A percentile compares a stretch with the other conserved stretches of the same genome.
These are phyloP conservation scores for Patella ulyssiponensis DNA, from an alignment of 2,888 invertebrate species.

Conservation along the genomic window DNA sequence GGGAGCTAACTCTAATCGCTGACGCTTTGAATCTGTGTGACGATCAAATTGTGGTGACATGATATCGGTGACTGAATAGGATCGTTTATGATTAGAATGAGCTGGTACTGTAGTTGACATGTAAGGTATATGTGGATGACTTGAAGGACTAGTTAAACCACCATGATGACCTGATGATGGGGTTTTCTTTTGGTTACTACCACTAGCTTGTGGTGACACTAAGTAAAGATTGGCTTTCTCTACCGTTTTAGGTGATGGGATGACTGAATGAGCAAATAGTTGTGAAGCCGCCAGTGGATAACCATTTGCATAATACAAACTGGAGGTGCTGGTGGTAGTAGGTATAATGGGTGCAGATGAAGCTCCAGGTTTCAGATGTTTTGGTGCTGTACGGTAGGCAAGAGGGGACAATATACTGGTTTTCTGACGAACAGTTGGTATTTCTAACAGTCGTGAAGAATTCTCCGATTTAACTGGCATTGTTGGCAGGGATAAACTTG, in stretches of 20 bases:
- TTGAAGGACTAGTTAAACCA: constrained; percentile 17
- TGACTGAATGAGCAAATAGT: background rate
- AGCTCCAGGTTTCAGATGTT: constrained; percentile 13
- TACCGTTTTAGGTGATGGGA: background rate
- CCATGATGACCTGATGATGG: background rate
- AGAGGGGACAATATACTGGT: background rate
- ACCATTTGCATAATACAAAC: background rate
- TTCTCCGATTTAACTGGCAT: constrained; percentile 6
- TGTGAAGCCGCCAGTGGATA: background rate
- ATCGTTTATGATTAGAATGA: constrained; percentile 19
- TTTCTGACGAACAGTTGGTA: constrained; percentile 8
- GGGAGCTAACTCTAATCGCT: constrained; percentile 19
- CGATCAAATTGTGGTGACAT: constrained; percentile 17
- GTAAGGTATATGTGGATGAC: constrained; percentile 26
- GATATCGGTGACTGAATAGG: constrained; percentile 23
- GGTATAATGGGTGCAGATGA: background rate
- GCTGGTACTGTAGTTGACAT: constrained; percentile 12
- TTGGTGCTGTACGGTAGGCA: constrained; percentile 19
- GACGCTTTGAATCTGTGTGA: constrained; percentile 27
- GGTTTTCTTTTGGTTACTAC: background rate
- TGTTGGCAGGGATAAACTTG: background rate
- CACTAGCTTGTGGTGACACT: too few species aligned
- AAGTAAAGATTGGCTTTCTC: background rate
- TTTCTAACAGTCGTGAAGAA: background rate
- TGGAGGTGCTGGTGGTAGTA: background rate